Conservation (phyloP, 2,797 vertebrate species). For the Sebastes iracundus region DNA sequence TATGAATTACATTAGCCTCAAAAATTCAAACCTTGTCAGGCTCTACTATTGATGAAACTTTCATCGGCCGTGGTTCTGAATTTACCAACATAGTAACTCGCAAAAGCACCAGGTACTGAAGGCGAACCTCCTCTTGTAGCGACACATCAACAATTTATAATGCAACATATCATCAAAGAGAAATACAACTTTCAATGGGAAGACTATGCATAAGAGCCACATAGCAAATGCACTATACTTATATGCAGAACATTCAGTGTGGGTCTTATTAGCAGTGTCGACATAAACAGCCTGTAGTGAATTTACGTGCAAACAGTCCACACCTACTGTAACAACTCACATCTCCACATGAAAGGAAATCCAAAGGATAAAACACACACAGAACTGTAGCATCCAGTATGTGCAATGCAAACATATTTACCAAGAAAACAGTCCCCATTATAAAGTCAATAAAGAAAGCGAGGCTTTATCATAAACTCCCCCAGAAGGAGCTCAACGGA, state of each 20-base stretch:
- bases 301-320: neutral
- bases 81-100: neutral
- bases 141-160: neutral
- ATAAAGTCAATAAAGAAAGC: constrained; percentile 39
- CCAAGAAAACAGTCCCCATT: constrained; percentile 20
- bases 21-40: neutral
- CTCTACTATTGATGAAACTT: neutral
- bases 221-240: neutral
- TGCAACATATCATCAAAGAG: neutral
- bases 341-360: neutral
- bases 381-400: neutral
- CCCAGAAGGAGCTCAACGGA: constrained; percentile 2
- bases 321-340: neutral
- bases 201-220: neutral
- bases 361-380: neutral
- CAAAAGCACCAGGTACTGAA: neutral
- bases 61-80: neutral
- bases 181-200: neutral
- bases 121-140: neutral
- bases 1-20: neutral
- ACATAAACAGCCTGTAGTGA: neutral
- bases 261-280: neutral
- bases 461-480: constrained; percentile 8
- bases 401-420: constrained; percentile 16
- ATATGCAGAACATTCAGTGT: neutral